Evolutionary conservation across 2,113 vertebrate genomes (phyloP), one percentile per base, ranked within the genome.

Genomic region (Saguinus midas): DNA sequence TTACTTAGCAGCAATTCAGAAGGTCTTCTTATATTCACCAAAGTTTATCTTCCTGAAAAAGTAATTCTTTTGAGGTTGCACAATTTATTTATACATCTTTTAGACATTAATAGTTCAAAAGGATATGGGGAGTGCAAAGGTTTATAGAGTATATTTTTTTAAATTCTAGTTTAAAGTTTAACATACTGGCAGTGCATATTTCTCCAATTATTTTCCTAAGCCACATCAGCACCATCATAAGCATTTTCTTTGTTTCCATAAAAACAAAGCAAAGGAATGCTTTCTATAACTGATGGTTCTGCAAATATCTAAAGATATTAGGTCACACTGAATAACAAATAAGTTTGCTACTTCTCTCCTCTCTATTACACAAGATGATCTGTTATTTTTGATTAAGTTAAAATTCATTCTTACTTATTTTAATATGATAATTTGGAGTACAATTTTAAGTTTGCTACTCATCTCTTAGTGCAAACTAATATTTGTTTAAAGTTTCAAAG

Each of bases 401-500:
- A 93, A 57, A 94, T 96, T 4, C 96, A 89, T 94, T 93, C 93
- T 97, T 87, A 64, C 87, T 61, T 83, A 43, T 94, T 95, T 83
- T 91, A 91, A 94, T 94, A 92, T 96, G 88, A 81, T 84, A 48
- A 64, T 96, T 90, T 97, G 78, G 61, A 85, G 58, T 70, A 89
- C 85, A 94, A 97, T 95, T 96, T 97, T 83, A 87, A 82, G 40
- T 97, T 97, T 94, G 95, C 87, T 90, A 88, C 1, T 66, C 89
- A 80, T 25, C 94, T 97, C 98, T 68, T 92, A 91, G 93, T 81
- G 90, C 95, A 92, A 96, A 97, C 85, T 98, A 94, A 95, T 97
- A 27, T 29, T 64, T 64, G 58, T 95, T 98, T 98, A 97, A 98
- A 97, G 81, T 94, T 98, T 97, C 87, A 96, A 92, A 97, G 90